Evolutionary conservation across 2,888 invertebrate species (phyloP), one percentile per base, ranked within the genome.

Genomic region (Prenolepis imparis): DNA sequence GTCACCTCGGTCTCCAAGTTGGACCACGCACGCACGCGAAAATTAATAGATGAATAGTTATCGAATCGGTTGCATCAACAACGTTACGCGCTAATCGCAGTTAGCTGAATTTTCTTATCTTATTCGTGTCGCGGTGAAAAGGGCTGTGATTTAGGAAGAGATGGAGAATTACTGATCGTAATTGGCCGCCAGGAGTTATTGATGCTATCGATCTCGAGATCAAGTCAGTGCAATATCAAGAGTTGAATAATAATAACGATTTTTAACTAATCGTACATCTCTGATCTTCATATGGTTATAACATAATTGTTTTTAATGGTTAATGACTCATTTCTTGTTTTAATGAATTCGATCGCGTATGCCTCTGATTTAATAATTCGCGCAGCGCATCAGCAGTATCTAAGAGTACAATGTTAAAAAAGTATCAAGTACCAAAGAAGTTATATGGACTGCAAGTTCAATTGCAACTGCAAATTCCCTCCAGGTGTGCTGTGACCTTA

Each of bases 381-480:
- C 68, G 73, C 74, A 84, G 73, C 63, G 74, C 74, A 74, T 74
- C 32, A 73, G 41, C 52, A 52, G 28, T 84, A 84, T 86, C 78
- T 87, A 88, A 88, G 85, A 84, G 83, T 81, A 86, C 82, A 83
- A 67, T 66, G 86, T 83, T 77, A 83, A 82, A 85, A n/a, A 86
- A 89, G 87, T 80, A 86, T 88, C 87, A 87, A 86, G 87, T 91
- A 91, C 90, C 91, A 91, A 91, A 91, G 90, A 91, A 88, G 86
- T 87, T 83, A 52, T 52, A 85, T 64, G 83, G 81, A 89, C 68
- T 83, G 64, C 72, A 83, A 82, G 75, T 84, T 86, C 75, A 78
- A 82, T 52, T 52, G 55, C 85, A 39, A 70, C 72, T 84, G 64
- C 67, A 83, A 82, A 82, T 87, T 90, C 80, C 83, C 84, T 86